Evolutionary conservation across 2,888 invertebrate species (phyloP), one percentile per base, ranked within the genome.

Genomic region (Eupithecia abbreviata): DNA sequence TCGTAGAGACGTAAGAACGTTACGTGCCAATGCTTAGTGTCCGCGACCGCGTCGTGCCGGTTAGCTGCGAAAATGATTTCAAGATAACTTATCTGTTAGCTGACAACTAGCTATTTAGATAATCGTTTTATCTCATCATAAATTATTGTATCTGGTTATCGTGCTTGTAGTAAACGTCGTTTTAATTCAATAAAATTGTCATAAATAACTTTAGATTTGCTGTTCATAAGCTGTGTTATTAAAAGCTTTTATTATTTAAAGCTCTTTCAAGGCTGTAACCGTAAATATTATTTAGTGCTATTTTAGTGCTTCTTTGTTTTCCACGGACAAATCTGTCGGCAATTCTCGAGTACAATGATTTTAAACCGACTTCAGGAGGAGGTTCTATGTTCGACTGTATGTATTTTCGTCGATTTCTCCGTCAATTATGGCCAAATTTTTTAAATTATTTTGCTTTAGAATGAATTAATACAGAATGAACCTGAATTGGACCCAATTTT

Each of bases 11-110:
- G 83, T 83, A 82, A 84, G 82, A 84, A 82, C 81, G 84, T 83
- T 82, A 85, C 81, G 80, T 81, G 82, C 74, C 77, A 51, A 72
- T 77, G 78, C 72, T 81, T 82, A 81, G 80, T 75, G 79, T 76
- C 75, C 67, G 75, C 76, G 72, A 80, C 77, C 67, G 75, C 80
- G 75, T 75, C 70, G 74, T 79, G 74, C 74, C 79, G 77, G 80
- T 81, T 77, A 79, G 78, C 76, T 76, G 84, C 78, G 85, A 87
- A 88, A 86, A 85, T 85, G 83, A 86, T 85, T 83, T 78, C 76
- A 71, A 77, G 84, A 86, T 86, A 85, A 87, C 87, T 87, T 87
- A 89, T 87, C 86, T 85, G 79, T 80, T 77, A 79, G 51, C 80
- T 83, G 83, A 85, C 85, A 85, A 76, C 78, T 68, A 78, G 80